Evolutionary conservation across 2,888 invertebrate genomes (phyloP).

Genomic region (Craniophora ligustri): DNA sequence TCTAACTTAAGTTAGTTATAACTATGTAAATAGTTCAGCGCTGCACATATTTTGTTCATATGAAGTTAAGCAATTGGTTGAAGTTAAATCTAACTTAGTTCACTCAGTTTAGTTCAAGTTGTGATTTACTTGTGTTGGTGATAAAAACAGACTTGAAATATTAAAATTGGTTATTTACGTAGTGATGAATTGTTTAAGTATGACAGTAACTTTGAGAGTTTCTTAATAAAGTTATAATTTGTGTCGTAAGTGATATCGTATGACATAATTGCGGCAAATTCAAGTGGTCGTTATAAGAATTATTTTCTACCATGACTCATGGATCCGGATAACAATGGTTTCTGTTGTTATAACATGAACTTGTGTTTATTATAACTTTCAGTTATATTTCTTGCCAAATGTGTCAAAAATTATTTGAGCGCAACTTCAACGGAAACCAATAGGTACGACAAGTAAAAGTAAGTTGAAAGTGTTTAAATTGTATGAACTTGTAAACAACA

Average conservation of each 20-base stretch:
- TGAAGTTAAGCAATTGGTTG: slow-evolving; percentile 20
- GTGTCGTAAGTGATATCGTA: slow-evolving; percentile 36
- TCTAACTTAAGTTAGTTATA: slow-evolving; percentile 35
- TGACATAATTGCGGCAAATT: slow-evolving; percentile 69
- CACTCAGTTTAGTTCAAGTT: slow-evolving; percentile 45
- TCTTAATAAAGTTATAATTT: slow-evolving; percentile 7
- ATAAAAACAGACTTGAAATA: slow-evolving; percentile 26
- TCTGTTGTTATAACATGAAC: slow-evolving; percentile 48
- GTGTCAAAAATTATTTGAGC: slow-evolving; percentile 13
- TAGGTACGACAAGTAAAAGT: slow-evolving; percentile 14
- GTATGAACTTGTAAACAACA: neutral
- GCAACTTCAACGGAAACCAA: neutral
- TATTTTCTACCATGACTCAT: slow-evolving; percentile 68
- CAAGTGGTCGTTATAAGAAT: slow-evolving; percentile 56
- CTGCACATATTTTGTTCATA: too few relatives aligned
- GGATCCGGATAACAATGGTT: slow-evolving; percentile 57
- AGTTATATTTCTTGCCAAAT: slow-evolving; percentile 5
- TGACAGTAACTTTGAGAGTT: slow-evolving; percentile 9
- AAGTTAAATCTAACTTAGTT: slow-evolving; percentile 39
- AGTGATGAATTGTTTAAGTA: slow-evolving; percentile 30
- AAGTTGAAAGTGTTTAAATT: slow-evolving; percentile 23
- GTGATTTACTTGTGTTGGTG: slow-evolving; percentile 53
- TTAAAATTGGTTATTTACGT: slow-evolving; percentile 18
- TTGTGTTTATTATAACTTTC: slow-evolving; percentile 21
- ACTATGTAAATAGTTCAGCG: neutral